These are phyloP conservation scores for Sanderia malayensis DNA, from an alignment of 30 jellyfish, hydroid and myxozoan genomes.

Conservation along the genomic window DNA sequence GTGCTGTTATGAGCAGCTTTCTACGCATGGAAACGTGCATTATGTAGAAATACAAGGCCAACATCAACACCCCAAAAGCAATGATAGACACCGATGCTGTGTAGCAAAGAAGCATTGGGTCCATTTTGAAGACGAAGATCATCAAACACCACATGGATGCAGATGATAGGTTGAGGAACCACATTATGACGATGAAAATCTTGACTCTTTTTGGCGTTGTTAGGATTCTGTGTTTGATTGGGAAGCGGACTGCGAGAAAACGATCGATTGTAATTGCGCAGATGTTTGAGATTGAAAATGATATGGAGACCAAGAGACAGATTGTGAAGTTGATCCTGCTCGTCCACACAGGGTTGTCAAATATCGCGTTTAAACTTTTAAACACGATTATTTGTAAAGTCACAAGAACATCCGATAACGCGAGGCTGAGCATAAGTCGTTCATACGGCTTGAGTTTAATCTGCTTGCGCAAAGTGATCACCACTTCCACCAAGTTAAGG, in stretches of 20 bases:
- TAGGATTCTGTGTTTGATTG: constrained; percentile 19
- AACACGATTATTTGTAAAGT: background rate
- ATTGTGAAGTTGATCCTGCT: background rate
- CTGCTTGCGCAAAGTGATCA: background rate
- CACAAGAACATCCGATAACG: constrained; percentile 32
- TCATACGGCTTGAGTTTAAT: constrained; percentile 14
- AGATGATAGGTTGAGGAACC: background rate
- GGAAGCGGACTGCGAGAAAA: constrained; percentile 16
- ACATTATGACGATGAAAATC: constrained; percentile 2
- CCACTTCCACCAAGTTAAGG: background rate
- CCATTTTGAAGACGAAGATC: background rate
- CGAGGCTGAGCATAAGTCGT: constrained; percentile 19
- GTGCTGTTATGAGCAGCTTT: background rate
- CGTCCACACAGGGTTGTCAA: background rate
- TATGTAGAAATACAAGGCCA: background rate
- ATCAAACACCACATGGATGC: background rate
- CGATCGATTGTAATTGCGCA: constrained; percentile 33
- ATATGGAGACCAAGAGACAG: constrained; percentile 6
- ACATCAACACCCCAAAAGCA: background rate
- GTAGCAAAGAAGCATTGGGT: background rate
- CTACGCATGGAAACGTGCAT: background rate
- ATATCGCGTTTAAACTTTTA: background rate
- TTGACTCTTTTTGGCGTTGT: background rate
- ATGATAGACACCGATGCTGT: background rate
- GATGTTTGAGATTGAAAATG: constrained; percentile 19